Base-by-base conservation (phyloP, 2,888 invertebrate species). In the Coleophora deauratella region DNA sequence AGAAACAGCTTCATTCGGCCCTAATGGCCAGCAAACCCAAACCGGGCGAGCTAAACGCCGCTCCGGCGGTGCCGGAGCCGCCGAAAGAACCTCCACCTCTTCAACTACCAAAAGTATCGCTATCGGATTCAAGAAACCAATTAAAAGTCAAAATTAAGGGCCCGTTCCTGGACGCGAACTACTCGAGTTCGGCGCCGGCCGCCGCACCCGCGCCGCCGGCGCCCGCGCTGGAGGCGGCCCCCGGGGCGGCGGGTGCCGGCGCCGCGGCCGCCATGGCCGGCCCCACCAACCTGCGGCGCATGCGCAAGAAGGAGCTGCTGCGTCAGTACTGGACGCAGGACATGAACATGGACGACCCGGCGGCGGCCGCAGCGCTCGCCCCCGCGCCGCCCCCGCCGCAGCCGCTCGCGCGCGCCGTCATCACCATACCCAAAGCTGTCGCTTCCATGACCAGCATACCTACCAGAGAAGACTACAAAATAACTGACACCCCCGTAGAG, bases 111-210 rank as follows among this genome's bases (percentile, higher is more conserved):
- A 93, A 93, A 64, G 92, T 92, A 1, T 91, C 93, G 1, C 76
- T 94, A 1, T 91, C 91, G 0, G 94, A 95, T 72, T 92, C 94
- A 0, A 87, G 95, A 27, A 95, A 95, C 72, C 95, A 95, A 64
- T 79, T 96, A 3, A 96, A 96, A 68, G 91, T 96, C 0, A 96
- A 96, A 75, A 96, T 96, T 48, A 96, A 96, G 69, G 96, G 95
- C 2, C 96, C 96, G 0, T 91, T 93, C 58, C 88, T 94, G 46
- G 94, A 95, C 57, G 90, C 89, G 0, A 89, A 89, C 53, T 94
- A 92, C 63, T 93, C 91, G 31, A 88, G 90, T 41, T 86, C 88
- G 0, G 82, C 86, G 0, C 80, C 87, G 35, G 87, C 89, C 3
- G 72, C 88, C n/a, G 88, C 85, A 0, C 89, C 87, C 33, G 87